Base-by-base conservation (phyloP, 2,113 vertebrate species). In the Zapornia atra region DNA sequence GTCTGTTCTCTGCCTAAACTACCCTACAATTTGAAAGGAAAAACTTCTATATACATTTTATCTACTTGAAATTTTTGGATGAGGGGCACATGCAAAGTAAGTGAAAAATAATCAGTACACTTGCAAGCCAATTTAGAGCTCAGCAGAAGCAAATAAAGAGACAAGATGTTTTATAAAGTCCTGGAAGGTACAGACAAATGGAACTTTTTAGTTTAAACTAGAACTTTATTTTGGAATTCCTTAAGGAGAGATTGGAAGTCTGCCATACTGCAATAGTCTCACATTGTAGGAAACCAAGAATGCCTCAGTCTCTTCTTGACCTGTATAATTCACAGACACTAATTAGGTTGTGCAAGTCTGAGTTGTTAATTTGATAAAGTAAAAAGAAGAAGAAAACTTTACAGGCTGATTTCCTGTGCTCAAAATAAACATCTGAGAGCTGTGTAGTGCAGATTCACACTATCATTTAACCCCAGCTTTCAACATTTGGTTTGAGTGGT, bases 171-270 rank as follows among this genome's bases (percentile, higher is more conserved):
- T 84, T 79, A 79, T 61, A 48, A 93, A 95, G 69, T 88, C 50
- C 70, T 90, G 94, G 72, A 86, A 75, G 53, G 61, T 56, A 28
- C 56, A 85, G 61, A 29, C 34, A 86, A 96, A 40, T 93, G 75
- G 87, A 94, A 86, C 64, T 64, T 90, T 82, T 92, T 48, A 11
- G 50, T 92, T 76, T 56, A 29, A 96, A 64, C 34, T 48, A 17
- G 21, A 63, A 38, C 69, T 92, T 90, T 92, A 44, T 78, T 92
- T 90, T 94, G 95, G 72, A 88, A 92, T 96, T 95, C 65, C 69
- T 93, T 54, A 61, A 90, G 71, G 71, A 71, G 48, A 88, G 86
- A 1, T 10, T 94, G 92, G 82, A 81, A 51, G 31, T 61, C 77
- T 90, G 96, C 80, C 86, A 86, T 31, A 8, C 42, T 93, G 46